Base-by-base conservation (phyloP, 2,113 vertebrate genomes). In the Sula dactylatra region DNA sequence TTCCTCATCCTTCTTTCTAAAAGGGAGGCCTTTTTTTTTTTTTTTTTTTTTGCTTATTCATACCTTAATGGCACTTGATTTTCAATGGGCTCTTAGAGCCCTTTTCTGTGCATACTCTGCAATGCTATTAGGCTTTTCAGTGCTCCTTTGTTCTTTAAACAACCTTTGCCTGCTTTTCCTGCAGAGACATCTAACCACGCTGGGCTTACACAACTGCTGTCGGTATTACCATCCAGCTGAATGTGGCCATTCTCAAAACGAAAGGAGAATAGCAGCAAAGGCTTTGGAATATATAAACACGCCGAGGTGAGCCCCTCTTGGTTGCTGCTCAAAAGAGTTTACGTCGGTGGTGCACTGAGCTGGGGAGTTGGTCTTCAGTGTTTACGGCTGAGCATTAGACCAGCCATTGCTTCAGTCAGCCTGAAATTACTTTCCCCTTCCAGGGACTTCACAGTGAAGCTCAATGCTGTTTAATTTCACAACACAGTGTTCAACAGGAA, bases 31-130 rank as follows among this genome's bases (percentile, higher is more conserved):
- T 52, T 65, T 69, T 56, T 64, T 42, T 52, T 9, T 19, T 19
- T 42, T 31, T 45, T 40, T 13, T 3, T 5, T 7, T 26, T 34
- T 94, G 70, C 88, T 93, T 93, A 92, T 95, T 95, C 85, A 94
- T 88, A 69, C 56, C 78, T 85, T 92, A 82, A 90, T 65, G 58
- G 74, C 88, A 36, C 74, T 93, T 65, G 92, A 80, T 85, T 85
- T 82, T 36, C 85, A 82, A 73, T 40, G 72, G 81, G 81, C 69
- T 89, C 81, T 78, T 34, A 50, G 27, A 89, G 78, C 61, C 65
- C 45, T 76, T 54, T n/a, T 16, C 82, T 18, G n/a, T 74, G 56
- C 82, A 3, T 4, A 3, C 42, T 78, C 59, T 32, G 65, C 64
- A 21, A 17, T 1, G 3, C 74, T 32, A 2, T 52, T 4, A 16